Percentiles rank a stretch among this genome's conserved stretches.
Evolutionary conservation across 2,888 invertebrate genomes (phyloP).

Genomic region (Parnassius apollo): DNA sequence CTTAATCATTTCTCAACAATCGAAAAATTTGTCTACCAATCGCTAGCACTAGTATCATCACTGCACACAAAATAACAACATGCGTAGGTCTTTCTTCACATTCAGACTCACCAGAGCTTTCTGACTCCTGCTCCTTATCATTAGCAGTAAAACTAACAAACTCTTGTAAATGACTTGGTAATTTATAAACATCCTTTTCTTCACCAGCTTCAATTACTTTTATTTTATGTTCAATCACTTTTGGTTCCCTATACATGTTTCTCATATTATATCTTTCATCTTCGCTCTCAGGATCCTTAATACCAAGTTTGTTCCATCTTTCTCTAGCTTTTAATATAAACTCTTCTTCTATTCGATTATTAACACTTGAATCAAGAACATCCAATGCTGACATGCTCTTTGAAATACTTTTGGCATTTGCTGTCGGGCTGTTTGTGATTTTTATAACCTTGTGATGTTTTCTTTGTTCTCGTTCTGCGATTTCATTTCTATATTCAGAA

Average conservation of each 20-base stretch:
- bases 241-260: conserved; percentile 63
- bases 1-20: conserved; percentile 60
- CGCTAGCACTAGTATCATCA: conserved; percentile 70
- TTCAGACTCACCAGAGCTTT: conserved; percentile 71
- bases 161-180: conserved; percentile 90
- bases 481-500: conserved; percentile 89
- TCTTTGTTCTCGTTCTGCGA: conserved; percentile 88
- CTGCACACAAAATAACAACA: conserved; percentile 75
- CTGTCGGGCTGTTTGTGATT: conserved; percentile 82
- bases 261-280: conserved; percentile 71
- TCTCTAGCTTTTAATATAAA: conserved; percentile 89
- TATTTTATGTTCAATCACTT: conserved; percentile 73
- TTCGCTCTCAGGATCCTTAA: conserved; percentile 84
- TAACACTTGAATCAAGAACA: conserved; percentile 61
- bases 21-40: conserved; percentile 65
- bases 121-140: conserved; percentile 79
- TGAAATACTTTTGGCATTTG: conserved; percentile 45
- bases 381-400: conserved; percentile 66
- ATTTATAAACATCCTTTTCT: conserved; percentile 82
- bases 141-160: conserved; percentile 84
- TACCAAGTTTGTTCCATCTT: conserved; percentile 85
- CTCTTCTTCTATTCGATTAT: conserved; percentile 85
- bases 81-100: conserved; percentile 67
- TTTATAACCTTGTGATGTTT: conserved; percentile 90
- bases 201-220: conserved; percentile 85